These are phyloP conservation scores for Otocyon megalotis DNA, from an alignment of 2,113 vertebrate genomes.

Conservation along the genomic window DNA sequence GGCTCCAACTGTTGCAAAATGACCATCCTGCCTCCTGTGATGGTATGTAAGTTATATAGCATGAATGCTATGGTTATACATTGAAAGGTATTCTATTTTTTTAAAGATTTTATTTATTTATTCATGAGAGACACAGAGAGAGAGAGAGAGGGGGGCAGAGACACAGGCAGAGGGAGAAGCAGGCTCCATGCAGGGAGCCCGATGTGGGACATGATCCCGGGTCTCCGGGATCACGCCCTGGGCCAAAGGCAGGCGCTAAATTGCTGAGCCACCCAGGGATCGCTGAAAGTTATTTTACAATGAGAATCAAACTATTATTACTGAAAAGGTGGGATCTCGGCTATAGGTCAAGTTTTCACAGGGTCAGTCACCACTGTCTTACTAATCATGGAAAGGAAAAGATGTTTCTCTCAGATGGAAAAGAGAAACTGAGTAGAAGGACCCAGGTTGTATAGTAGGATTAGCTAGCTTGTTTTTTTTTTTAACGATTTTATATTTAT, in stretches of 20 bases:
- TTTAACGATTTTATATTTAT: no score
- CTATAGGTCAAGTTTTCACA: neutral
- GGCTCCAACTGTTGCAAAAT: neutral
- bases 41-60: neutral
- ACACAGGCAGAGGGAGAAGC: no score
- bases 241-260: no score
- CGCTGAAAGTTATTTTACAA: neutral
- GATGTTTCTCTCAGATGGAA: neutral
- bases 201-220: no score
- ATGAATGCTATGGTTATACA: neutral
- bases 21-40: neutral
- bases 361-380: neutral
- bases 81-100: neutral
- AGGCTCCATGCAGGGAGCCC: no score
- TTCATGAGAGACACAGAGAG: no score
- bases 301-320: neutral
- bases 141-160: no score
- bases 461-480: neutral
- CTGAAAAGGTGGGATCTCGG: neutral
- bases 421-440: neutral
- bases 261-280: no score
- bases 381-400: neutral
- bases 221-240: no score
- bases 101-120: neutral
- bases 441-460: neutral